Evolutionary conservation across 2,797 vertebrate genomes (phyloP).

Genomic region (Crenichthys baileyi): DNA sequence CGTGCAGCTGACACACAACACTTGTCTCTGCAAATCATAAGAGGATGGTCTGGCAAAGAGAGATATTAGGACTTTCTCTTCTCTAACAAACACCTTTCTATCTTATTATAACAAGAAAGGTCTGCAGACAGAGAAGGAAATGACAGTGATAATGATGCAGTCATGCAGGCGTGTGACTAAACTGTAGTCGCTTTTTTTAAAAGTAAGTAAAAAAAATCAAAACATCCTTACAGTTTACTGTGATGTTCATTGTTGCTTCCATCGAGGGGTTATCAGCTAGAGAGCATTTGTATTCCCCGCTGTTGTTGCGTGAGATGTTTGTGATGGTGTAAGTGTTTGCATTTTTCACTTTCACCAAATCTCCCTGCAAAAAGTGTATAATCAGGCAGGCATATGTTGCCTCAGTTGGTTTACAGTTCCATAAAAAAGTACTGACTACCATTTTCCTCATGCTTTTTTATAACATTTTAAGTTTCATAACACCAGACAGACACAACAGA

Average conservation of each 20-base stretch:
- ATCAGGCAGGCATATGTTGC: constrained; percentile 18
- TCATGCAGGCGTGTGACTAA: not conserved
- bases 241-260: constrained; percentile 80
- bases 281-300: constrained; percentile 94
- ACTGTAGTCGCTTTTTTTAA: constrained; percentile 11
- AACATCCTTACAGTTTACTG: constrained; percentile 88
- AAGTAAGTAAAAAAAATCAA: not conserved
- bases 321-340: constrained; percentile 80
- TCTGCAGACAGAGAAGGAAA: constrained; percentile 17
- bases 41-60: constrained; percentile 24
- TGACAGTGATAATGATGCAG: not conserved
- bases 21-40: constrained; percentile 44
- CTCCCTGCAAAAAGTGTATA: constrained; percentile 77
- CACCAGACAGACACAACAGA: not conserved
- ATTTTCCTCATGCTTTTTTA: not conserved
- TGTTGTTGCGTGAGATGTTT: constrained; percentile 83
- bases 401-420: not conserved
- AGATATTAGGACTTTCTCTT: constrained; percentile 35
- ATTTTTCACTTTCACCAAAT: constrained; percentile 83
- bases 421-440: too few species aligned
- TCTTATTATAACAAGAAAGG: constrained; percentile 18
- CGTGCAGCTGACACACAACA: constrained; percentile 50
- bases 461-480: not conserved
- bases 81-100: constrained; percentile 25
- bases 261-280: constrained; percentile 83